Evolutionary conservation across 2,888 invertebrate genomes (phyloP).

Genomic region (Eueremaeus valkanovi): DNA sequence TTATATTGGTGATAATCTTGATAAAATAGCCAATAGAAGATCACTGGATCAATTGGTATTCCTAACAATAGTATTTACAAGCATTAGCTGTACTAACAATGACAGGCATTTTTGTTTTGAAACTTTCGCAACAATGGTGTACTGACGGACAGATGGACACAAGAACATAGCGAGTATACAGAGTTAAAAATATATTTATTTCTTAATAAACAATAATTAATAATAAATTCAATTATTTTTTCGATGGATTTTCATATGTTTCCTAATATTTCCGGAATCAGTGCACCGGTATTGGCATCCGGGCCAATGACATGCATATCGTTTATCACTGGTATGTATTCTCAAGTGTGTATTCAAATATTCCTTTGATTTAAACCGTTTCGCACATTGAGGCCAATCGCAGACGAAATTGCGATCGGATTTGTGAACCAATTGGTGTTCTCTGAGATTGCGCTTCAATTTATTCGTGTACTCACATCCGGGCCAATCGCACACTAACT

Average conservation of each 20-base stretch:
- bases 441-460: not conserved
- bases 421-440: not conserved
- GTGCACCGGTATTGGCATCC: constrained; percentile 21
- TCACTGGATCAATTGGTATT: too few species aligned
- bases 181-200: too few species aligned
- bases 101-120: too few species aligned
- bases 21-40: too few species aligned
- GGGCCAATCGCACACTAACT: not conserved
- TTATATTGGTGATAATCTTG: too few species aligned
- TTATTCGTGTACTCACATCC: constrained; percentile 1
- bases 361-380: not conserved
- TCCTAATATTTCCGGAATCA: not conserved
- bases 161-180: too few species aligned
- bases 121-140: too few species aligned
- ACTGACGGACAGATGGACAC: too few species aligned
- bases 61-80: too few species aligned
- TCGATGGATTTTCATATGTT: constrained; percentile 1
- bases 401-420: not conserved
- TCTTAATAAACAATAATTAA: too few species aligned
- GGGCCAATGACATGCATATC: constrained; percentile 13
- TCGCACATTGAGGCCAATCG: constrained; percentile 12
- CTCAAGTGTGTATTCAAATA: not conserved
- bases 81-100: too few species aligned
- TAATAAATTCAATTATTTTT: too few species aligned
- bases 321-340: not conserved